phyloP scores from a whole-genome alignment of 2,888 invertebrate species.

The Gryllus longicercus region DNA sequence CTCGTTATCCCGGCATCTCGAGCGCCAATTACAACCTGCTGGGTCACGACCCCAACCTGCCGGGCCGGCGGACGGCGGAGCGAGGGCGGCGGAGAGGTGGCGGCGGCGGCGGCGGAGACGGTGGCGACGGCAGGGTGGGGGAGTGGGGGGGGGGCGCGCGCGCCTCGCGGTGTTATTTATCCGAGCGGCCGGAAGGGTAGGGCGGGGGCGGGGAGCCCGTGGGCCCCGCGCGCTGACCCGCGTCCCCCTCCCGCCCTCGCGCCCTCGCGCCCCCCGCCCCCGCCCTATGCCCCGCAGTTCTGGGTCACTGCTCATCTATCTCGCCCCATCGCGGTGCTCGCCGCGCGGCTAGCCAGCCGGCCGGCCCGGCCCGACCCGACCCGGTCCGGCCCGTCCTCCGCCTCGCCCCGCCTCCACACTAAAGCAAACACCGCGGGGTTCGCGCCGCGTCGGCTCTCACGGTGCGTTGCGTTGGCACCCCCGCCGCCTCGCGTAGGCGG shows the following conservation, averaged over 20 bases:
- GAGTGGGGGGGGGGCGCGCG: neutral
- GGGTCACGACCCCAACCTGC: slow-evolving; percentile 23
- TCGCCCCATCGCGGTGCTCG: neutral
- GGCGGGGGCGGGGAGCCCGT: neutral
- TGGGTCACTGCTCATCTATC: slow-evolving; percentile 9
- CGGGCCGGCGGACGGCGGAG: neutral
- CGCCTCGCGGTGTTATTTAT: slow-evolving; percentile 17
- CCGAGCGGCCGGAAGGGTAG: neutral
- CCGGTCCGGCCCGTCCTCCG: too few relatives aligned
- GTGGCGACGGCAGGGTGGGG: neutral
- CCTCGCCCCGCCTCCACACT: neutral
- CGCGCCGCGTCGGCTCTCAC: neutral
- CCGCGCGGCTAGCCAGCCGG: too few relatives aligned
- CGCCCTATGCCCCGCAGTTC: neutral
- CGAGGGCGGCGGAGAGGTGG: neutral
- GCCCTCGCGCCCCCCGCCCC: neutral
- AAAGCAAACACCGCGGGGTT: neutral
- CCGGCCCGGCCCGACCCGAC: too few relatives aligned
- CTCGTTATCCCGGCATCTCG: slow-evolving; percentile 28
- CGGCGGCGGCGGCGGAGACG: neutral
- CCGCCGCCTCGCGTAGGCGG: too few relatives aligned
- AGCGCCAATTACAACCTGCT: slow-evolving; percentile 28
- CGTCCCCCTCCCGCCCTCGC: neutral
- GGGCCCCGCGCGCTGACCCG: neutral
- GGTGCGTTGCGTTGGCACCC: too few relatives aligned